Conservation (phyloP, 2,113 vertebrate species). For the Amblyornis subalaris region DNA sequence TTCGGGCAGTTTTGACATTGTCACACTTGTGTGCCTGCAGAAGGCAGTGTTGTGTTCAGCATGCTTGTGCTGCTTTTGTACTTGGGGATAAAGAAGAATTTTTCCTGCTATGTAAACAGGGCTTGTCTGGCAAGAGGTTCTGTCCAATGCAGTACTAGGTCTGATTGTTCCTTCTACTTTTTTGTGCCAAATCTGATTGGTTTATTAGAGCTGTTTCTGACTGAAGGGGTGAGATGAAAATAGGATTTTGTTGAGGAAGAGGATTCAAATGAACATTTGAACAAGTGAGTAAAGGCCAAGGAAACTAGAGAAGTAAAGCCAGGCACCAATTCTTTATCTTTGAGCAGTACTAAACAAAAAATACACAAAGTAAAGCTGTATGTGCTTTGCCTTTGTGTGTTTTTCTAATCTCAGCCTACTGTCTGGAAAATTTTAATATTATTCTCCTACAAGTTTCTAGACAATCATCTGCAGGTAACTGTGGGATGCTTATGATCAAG, state of each 20-base stretch:
- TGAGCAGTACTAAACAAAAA: neutral
- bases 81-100: neutral
- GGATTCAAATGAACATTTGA: neutral
- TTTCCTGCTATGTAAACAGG: neutral
- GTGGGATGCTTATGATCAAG: neutral
- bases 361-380: fast-evolving
- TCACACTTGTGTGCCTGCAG: neutral
- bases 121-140: neutral
- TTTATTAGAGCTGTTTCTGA: neutral
- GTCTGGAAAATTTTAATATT: neutral
- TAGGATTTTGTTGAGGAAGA: neutral
- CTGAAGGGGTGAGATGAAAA: neutral
- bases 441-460: neutral
- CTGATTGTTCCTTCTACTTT: neutral
- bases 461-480: neutral
- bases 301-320: conserved; percentile 42
- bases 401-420: neutral
- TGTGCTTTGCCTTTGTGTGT: neutral
- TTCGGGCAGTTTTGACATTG: neutral
- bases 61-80: neutral
- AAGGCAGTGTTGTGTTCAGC: neutral
- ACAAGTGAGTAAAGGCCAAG: neutral
- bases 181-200: neutral
- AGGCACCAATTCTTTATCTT: conserved; percentile 27
- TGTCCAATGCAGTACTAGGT: neutral